Base-by-base conservation (phyloP, 2,888 invertebrate genomes). In the Lydus trimaculatus region DNA sequence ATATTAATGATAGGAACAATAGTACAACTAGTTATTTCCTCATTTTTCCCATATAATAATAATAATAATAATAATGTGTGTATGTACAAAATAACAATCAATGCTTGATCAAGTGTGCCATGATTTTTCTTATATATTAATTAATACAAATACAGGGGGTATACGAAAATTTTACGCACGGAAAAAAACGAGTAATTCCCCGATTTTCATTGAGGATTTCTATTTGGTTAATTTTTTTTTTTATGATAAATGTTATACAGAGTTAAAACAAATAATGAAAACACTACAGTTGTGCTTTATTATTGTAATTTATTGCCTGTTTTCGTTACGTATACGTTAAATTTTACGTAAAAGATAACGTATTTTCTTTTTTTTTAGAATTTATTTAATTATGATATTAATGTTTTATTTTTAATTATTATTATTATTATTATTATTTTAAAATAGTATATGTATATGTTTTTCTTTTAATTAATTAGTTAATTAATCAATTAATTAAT, bases 1-100 rank as follows among this genome's bases (percentile, higher is more conserved):
- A 65, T 61, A 61, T 28, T 65, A 60, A 39, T 43, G 17, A n/a
- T 43, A 43, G 43, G n/a, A 43, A 43, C 43, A 43, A 43, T 43
- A 17, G 43, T 43, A 59, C 63, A 63, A 43, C 43, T 43, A 43
- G 43, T 43, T 43, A 43, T 43, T 13, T 43, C 43, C 43, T 43
- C 43, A 43, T 43, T 43, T 33, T 17, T n/a, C n/a, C 43, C n/a
- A 43, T 43, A 43, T 43, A n/a, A 13, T 36, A 43, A 43, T 43
- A 17, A 43, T 43, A 13, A 43, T 17, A 9, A 9, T 9, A 33
- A 9, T 33, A 33, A 33, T 33, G 15, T 36, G 43, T 43, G 43
- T 43, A 43, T 43, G 43, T 43, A 43, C 43, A 43, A 43, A 36
- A 36, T 36, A 36, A 43, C 43, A 43, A 43, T 43, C 43, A 43